Evolutionary conservation across 1,140 invertebrate genomes (phyloP).

Genomic region (Daktulosphaira vitifoliae): DNA sequence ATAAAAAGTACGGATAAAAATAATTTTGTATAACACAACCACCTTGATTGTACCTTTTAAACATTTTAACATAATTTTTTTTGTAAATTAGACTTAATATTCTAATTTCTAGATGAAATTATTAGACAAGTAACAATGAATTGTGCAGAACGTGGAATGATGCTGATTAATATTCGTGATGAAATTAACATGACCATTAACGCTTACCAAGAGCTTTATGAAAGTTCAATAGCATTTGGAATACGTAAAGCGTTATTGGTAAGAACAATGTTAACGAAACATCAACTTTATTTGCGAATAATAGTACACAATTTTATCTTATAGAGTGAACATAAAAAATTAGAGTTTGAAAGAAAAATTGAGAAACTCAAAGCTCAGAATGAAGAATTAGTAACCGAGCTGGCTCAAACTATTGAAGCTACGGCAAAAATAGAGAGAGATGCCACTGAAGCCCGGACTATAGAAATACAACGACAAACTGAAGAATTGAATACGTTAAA

Average conservation of each 20-base stretch:
- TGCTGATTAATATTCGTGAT: constrained; percentile 83
- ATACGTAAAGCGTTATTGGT: constrained; percentile 83
- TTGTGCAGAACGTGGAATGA: constrained; percentile 86
- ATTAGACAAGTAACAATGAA: constrained; percentile 52
- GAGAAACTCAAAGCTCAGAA: not conserved
- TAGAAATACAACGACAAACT: not conserved
- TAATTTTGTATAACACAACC: too few species aligned
- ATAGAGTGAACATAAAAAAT: not conserved
- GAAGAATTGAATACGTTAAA: constrained; percentile 2
- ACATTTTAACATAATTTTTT: too few species aligned
- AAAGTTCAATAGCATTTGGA: constrained; percentile 94
- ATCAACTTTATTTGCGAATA: too few species aligned
- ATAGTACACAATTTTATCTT: not conserved
- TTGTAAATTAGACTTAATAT: too few species aligned
- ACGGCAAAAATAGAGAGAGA: not conserved
- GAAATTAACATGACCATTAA: constrained; percentile 93
- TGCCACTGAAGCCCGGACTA: not conserved
- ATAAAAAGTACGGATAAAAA: too few species aligned
- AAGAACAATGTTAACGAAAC: too few species aligned
- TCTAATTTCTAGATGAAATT: constrained; percentile 32
- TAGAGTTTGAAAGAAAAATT: not conserved
- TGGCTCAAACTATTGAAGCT: not conserved
- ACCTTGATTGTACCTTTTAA: too few species aligned
- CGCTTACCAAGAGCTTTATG: constrained; percentile 89
- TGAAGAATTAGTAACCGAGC: not conserved